Conservation (phyloP, 2,797 vertebrate genomes). For the Poecilia picta region DNA sequence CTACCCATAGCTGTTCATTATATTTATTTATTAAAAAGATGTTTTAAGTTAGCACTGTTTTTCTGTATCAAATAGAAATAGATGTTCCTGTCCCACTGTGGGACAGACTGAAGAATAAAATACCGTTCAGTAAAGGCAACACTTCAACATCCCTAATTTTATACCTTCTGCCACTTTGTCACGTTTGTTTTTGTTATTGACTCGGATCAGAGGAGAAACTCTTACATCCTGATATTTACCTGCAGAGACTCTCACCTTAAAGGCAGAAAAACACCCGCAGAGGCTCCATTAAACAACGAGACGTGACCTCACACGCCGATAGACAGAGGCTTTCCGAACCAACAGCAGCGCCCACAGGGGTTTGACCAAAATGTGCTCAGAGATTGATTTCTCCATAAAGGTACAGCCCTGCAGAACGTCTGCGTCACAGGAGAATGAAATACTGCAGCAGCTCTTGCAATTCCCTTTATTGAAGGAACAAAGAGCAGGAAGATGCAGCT, state of each 20-base stretch:
- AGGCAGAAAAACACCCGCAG: constrained; percentile 10
- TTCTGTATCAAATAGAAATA: too few species aligned
- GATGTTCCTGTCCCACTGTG: too few species aligned
- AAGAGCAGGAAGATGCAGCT: constrained; percentile 44
- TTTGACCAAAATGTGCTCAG: constrained; percentile 49
- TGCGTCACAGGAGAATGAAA: constrained; percentile 58
- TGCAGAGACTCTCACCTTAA: constrained; percentile 31
- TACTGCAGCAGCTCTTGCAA: constrained; percentile 53
- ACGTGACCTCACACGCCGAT: constrained; percentile 37
- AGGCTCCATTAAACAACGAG: constrained; percentile 34
- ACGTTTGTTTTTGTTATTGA: constrained; percentile 34
- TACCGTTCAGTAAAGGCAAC: too few species aligned
- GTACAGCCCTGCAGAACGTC: constrained; percentile 49
- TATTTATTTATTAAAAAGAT: too few species aligned
- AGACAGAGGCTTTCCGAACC: constrained; percentile 53
- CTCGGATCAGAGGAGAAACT: constrained; percentile 29
- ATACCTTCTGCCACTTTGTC: constrained; percentile 25
- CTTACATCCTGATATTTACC: constrained; percentile 25
- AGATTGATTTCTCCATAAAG: constrained; percentile 69
- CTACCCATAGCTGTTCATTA: too few species aligned
- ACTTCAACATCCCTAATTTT: not conserved
- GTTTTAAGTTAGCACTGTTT: too few species aligned
- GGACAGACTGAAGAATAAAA: too few species aligned
- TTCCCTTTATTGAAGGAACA: constrained; percentile 56
- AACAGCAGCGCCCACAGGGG: constrained; percentile 44